A percentile compares a stretch with the other conserved stretches of the same genome.
These are phyloP conservation scores for Brachypterus glaber DNA, from an alignment of 2,888 invertebrate species.

Conservation along the genomic window DNA sequence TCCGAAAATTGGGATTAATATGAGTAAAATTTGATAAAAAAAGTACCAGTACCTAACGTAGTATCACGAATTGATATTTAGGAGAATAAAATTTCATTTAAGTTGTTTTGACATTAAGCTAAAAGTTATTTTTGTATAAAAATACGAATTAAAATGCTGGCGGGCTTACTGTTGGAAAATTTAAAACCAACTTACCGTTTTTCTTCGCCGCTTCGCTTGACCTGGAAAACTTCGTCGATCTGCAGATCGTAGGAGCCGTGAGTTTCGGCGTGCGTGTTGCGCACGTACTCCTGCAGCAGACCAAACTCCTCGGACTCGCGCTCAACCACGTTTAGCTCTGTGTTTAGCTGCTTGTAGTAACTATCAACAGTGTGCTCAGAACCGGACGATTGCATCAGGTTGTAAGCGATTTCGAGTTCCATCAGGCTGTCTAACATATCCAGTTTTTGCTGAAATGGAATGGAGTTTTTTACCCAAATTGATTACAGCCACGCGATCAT, in stretches of 20 bases:
- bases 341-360: constrained; percentile 81
- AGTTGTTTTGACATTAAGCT: too few species aligned
- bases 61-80: too few species aligned
- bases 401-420: constrained; percentile 94
- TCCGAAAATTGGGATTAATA: too few species aligned
- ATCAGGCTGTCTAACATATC: constrained; percentile 88
- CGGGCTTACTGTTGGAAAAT: too few species aligned
- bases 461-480: too few species aligned
- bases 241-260: constrained; percentile 67
- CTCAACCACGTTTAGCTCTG: constrained; percentile 65
- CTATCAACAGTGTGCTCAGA: constrained; percentile 50
- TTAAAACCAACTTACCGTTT: too few species aligned
- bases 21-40: too few species aligned
- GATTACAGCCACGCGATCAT: too few species aligned
- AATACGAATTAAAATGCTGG: too few species aligned
- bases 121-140: too few species aligned
- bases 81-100: too few species aligned
- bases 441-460: constrained; percentile 52
- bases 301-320: constrained; percentile 60
- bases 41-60: too few species aligned
- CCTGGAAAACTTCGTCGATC: constrained; percentile 60
- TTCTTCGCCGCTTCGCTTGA: constrained; percentile 68
- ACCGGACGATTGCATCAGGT: constrained; percentile 57
- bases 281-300: constrained; percentile 65
- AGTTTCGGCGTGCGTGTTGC: constrained; percentile 88